Conservation (phyloP, 2,888 invertebrate species). For the Schrankia costaestrigalis region DNA sequence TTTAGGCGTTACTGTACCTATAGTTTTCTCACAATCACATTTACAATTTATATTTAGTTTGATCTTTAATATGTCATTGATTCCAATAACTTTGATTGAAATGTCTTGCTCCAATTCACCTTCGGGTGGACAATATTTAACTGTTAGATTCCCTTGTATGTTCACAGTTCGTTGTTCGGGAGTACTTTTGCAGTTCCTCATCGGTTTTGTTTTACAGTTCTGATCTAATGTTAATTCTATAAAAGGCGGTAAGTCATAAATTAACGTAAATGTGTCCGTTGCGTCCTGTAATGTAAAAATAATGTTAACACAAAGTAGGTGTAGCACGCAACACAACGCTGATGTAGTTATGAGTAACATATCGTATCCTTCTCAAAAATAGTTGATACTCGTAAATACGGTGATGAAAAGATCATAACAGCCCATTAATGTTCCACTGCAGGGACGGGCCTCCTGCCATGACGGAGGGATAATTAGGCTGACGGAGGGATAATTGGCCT, state of each 20-base stretch:
- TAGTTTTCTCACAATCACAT: conserved; percentile 84
- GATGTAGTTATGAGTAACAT: no score
- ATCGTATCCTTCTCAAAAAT: no score
- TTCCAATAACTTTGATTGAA: conserved; percentile 76
- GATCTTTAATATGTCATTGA: conserved; percentile 84
- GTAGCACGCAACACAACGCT: no score
- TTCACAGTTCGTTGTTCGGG: conserved; percentile 29
- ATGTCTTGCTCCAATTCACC: conserved; percentile 13
- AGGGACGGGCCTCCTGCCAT: no score
- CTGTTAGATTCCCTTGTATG: conserved; percentile 40
- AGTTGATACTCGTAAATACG: no score
- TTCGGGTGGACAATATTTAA: conserved; percentile 37
- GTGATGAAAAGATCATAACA: no score
- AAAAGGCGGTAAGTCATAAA: conserved; percentile 26
- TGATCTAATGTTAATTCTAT: conserved; percentile 41
- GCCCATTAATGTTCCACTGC: no score
- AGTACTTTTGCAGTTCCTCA: conserved; percentile 34
- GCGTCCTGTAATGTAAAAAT: conserved; percentile 38
- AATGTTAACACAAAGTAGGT: no score
- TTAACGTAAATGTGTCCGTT: conserved; percentile 30
- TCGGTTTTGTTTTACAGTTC: conserved; percentile 32
- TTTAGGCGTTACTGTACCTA: conserved; percentile 41
- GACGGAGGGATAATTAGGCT: no score
- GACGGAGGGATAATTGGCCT: no score
- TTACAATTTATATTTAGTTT: conserved; percentile 86